Base-by-base conservation (phyloP, 2,888 invertebrate species). In the Thera obeliscata region DNA sequence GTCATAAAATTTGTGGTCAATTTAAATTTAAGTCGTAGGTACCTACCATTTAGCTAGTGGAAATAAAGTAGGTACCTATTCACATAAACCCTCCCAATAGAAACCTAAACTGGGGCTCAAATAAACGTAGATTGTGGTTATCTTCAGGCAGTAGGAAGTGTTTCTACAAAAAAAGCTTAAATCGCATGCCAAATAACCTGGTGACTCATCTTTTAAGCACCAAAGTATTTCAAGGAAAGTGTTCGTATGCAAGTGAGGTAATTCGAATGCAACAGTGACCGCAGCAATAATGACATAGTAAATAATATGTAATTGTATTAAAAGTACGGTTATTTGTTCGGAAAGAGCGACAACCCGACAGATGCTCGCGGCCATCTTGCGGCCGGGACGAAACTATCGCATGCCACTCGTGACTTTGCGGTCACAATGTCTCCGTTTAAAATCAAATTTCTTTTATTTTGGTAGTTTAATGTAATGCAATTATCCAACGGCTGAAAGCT, bases 291-390 rank as follows among this genome's bases (percentile, higher is more conserved):
- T 84, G 83, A 84, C 82, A 85, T 78, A 83, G 79, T 80, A 84
- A 84, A 87, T 89, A 72, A 56, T 64, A 62, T 61, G 64, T 71
- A 90, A 93, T 89, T 90, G 85, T 86, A 87, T 84, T 84, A 84
- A 86, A 85, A 88, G 81, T 85, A 88, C 84, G 78, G 87, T 88
- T 88, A 88, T 89, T 90, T 87, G 83, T 81, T 81, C 69, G 81
- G 84, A 86, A 91, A 89, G 85, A 90, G 91, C 91, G 92, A 88
- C 91, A 91, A 91, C 85, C 84, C 87, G 91, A 91, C 93, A 93
- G 90, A 91, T 93, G 93, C 93, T 91, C 81, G 87, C 87, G 88
- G 92, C 92, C 87, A 90, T 90, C 85, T 87, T 91, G 89, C 82
- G 89, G 89, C 82, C n/a, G 57, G 52, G 72, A 80, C 79, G 80